phyloP scores from a whole-genome alignment of 2,113 vertebrate genomes.

The Amphiprion ocellaris region DNA sequence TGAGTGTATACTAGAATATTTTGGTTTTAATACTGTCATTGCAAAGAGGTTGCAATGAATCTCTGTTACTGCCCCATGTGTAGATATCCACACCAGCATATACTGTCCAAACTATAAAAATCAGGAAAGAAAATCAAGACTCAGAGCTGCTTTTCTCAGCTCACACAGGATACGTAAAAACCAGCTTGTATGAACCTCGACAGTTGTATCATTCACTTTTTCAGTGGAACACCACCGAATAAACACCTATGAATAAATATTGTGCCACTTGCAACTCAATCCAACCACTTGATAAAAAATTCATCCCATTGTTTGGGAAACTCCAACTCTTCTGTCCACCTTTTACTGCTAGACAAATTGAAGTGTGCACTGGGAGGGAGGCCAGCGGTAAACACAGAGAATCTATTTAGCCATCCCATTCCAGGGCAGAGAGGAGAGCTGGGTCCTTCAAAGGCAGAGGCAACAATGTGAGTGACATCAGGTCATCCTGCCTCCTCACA shows the following conservation, averaged over 20 bases:
- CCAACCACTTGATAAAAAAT: slow-evolving; percentile 96
- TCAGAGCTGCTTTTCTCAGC: not conserved
- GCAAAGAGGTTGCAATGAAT: not conserved
- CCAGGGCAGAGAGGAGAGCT: slow-evolving; percentile 90
- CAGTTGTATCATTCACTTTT: slow-evolving; percentile 62
- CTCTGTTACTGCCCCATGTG: not conserved
- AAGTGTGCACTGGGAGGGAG: slow-evolving; percentile 90
- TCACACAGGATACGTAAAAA: slow-evolving; percentile 2
- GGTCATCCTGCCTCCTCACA: slow-evolving; percentile 93
- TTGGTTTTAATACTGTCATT: not conserved
- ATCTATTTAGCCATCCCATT: slow-evolving; percentile 96
- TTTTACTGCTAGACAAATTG: slow-evolving; percentile 98
- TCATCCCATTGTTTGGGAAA: slow-evolving; percentile 91
- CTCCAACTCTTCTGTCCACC: slow-evolving; percentile 88
- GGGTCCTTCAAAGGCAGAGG: slow-evolving; percentile 93
- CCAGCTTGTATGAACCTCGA: slow-evolving; percentile 6
- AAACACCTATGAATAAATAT: slow-evolving; percentile 88
- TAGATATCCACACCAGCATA: not conserved
- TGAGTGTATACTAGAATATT: not conserved
- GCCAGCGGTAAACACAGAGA: slow-evolving; percentile 90
- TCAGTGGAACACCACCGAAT: slow-evolving; percentile 64
- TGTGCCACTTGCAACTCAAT: slow-evolving; percentile 90
- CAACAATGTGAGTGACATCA: slow-evolving; percentile 97
- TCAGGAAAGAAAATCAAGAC: slow-evolving; percentile 7
- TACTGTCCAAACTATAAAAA: not conserved